Conservation (phyloP, 2,888 invertebrate genomes). For the Cephus nigrinus region DNA sequence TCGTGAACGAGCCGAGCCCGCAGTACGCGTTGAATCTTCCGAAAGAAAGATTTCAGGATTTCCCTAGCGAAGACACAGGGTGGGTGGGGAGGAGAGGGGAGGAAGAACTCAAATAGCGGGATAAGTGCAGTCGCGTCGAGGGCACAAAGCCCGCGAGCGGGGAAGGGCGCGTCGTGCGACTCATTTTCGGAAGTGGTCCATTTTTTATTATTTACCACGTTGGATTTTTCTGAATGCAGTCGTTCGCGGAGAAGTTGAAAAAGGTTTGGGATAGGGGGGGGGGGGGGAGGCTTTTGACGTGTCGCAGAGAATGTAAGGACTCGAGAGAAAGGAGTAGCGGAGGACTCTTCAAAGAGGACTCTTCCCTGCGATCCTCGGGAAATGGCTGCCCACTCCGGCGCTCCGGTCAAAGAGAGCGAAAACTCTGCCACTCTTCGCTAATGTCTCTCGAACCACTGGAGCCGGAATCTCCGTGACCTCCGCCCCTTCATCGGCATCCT, state of each 20-base stretch:
- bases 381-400: not conserved
- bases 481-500: not conserved
- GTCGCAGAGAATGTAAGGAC: slow-evolving; percentile 12
- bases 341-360: not conserved
- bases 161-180: slow-evolving; percentile 28
- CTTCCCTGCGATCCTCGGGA: not conserved
- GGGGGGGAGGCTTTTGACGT: slow-evolving; percentile 11
- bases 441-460: not conserved
- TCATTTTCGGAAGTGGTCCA: slow-evolving; percentile 50
- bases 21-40: not conserved
- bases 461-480: not conserved
- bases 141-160: slow-evolving; percentile 34
- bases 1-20: not conserved
- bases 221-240: slow-evolving; percentile 15
- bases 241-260: slow-evolving; percentile 5
- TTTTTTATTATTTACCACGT: slow-evolving; percentile 45
- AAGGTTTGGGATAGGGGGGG: slow-evolving; percentile 6
- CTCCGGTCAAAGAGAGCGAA: not conserved
- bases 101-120: slow-evolving; percentile 34
- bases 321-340: not conserved
- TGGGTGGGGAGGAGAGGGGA: not conserved
- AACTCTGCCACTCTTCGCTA: not conserved
- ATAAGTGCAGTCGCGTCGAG: slow-evolving; percentile 34
- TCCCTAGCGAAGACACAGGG: not conserved
- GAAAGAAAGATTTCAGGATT: not conserved